Evolutionary conservation across 2,797 vertebrate genomes (phyloP), one percentile per base, ranked within the genome.

Genomic region (Hydrolagus colliei): DNA sequence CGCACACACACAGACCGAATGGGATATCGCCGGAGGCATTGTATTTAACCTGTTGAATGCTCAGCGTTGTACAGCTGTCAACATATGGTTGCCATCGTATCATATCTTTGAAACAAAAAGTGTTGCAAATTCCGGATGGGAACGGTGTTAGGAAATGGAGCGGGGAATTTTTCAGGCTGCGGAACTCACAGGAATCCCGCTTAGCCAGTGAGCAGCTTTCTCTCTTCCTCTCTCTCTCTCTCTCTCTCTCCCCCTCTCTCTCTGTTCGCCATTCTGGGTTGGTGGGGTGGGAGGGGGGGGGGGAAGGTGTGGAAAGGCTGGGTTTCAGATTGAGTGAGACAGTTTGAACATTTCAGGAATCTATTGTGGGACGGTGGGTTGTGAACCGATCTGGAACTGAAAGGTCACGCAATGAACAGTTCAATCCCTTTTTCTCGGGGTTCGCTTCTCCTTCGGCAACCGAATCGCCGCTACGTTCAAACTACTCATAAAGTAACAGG

Each of bases 341-440:
- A 65, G 80, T 86, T 71, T 89, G 80, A 52, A 52, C 1, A 1
- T 52, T 52, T 52, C 41, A 67, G 68, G 52, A 84, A 85, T 87
- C 80, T 85, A 80, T 63, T 5, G 71, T 52, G 41, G 41, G 41
- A 52, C 41, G 41, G 41, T 52, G 41, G 41, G 41, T 52, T 52
- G 2, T 52, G 41, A 52, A 6, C 41, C 6, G 1, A 52, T 52
- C 41, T 6, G 41, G 41, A 52, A 52, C 41, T 52, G 41, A 52
- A 52, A 52, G 41, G 41, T 52, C 2, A 52, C 41, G 6, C 41
- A 52, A 52, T 52, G 41, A 52, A 52, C 41, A 52, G 41, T 52
- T 52, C 41, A 52, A 52, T 52, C 41, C 41, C 2, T 3, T 6
- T 52, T 6, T 52, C 41, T 27, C 27, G 27, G 41, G 41, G 41